These are phyloP conservation scores for Tyto alba DNA, from an alignment of 2,113 vertebrate species.

Conservation along the genomic window DNA sequence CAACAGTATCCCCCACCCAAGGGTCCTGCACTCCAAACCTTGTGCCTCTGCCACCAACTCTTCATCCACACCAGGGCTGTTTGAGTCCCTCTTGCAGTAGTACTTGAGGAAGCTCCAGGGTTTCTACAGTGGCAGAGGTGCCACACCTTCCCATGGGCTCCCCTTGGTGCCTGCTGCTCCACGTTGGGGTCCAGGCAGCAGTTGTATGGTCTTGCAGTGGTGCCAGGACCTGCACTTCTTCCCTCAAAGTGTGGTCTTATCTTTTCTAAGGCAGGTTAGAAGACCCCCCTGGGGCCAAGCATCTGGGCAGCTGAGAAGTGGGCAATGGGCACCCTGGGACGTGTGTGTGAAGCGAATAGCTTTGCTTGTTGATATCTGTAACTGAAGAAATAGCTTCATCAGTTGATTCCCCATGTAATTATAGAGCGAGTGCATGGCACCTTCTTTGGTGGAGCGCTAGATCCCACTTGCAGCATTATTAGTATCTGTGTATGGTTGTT, in stretches of 20 bases:
- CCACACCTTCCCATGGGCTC: accelerated
- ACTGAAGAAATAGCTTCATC: background rate
- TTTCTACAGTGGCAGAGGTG: background rate
- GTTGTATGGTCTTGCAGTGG: accelerated
- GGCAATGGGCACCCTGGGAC: background rate
- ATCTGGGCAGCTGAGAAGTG: background rate
- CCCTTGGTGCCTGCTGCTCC: accelerated
- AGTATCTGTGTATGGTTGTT: conserved; percentile 29
- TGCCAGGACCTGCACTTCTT: background rate
- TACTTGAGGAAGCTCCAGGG: background rate
- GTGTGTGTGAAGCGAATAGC: accelerated
- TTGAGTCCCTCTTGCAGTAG: background rate
- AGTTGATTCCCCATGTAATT: background rate
- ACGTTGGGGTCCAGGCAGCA: background rate
- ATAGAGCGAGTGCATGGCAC: background rate
- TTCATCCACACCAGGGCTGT: background rate
- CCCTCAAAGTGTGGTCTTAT: accelerated
- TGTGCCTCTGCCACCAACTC: background rate
- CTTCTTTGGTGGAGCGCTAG: background rate
- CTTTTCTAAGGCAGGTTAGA: background rate
- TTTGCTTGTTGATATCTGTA: background rate
- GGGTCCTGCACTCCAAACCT: background rate
- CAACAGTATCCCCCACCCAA: background rate
- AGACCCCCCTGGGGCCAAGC: background rate
- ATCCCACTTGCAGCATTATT: background rate